phyloP scores from a whole-genome alignment of 2,888 invertebrate species.

The Nomada fucata region DNA sequence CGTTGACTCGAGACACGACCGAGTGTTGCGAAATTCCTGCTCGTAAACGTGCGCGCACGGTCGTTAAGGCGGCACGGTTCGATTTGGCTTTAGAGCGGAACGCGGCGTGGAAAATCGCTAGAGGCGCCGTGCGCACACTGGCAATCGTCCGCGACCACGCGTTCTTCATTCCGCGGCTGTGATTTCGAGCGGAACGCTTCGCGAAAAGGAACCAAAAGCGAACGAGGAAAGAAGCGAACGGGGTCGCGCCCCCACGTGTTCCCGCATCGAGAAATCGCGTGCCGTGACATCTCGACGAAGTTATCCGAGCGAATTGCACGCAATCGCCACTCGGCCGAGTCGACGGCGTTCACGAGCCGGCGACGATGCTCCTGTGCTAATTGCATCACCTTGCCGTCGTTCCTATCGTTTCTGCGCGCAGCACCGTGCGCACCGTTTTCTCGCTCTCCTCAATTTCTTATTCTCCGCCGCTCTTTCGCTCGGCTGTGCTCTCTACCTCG shows the following conservation, averaged over 20 bases:
- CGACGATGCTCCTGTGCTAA: constrained; percentile 38
- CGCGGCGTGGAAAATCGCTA: constrained; percentile 2
- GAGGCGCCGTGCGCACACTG: neutral
- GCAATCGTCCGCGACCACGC: neutral
- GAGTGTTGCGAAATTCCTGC: neutral
- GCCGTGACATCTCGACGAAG: constrained; percentile 57
- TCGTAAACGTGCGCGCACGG: neutral
- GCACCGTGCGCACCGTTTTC: too few species aligned
- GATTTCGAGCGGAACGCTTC: neutral
- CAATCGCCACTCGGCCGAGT: constrained; percentile 50
- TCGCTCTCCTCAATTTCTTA: neutral
- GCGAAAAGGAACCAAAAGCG: neutral
- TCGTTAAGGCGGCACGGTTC: neutral
- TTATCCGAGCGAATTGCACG: constrained; percentile 51
- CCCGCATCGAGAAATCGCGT: constrained; percentile 45
- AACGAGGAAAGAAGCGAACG: neutral
- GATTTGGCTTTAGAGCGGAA: neutral
- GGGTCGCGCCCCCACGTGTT: neutral
- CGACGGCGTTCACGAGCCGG: constrained; percentile 33
- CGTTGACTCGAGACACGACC: neutral
- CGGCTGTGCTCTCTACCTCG: neutral
- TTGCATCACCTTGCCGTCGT: constrained; percentile 42
- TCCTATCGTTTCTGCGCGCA: constrained; percentile 12
- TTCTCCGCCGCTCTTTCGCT: neutral
- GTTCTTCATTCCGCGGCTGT: neutral